phyloP scores from a whole-genome alignment of 2,797 vertebrate species.

The Rhodeus uyekii region DNA sequence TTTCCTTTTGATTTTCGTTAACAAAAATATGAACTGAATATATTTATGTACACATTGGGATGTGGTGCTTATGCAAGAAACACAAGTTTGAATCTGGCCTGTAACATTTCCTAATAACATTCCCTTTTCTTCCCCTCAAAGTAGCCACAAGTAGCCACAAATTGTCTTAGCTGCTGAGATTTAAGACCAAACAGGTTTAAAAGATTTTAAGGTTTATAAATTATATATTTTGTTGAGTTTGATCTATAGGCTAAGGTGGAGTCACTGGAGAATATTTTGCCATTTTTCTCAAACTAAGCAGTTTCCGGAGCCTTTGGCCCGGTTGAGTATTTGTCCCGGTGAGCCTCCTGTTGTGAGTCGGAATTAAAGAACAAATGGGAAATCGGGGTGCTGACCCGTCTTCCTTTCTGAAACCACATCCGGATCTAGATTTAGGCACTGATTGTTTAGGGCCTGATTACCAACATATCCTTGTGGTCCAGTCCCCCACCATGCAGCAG shows the following conservation, averaged over 20 bases:
- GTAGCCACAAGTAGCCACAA: neutral
- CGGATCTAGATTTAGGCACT: conserved; percentile 27
- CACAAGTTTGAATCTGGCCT: neutral
- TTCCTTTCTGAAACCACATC: conserved; percentile 38
- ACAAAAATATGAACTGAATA: neutral
- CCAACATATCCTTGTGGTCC: conserved; percentile 51
- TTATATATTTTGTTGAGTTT: neutral
- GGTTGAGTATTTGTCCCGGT: neutral
- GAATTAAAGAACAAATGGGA: neutral
- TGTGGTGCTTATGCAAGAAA: neutral
- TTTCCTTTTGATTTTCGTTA: neutral
- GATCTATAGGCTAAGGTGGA: neutral
- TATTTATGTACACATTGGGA: neutral
- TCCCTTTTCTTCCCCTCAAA: neutral
- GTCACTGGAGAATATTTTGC: neutral
- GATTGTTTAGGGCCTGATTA: conserved; percentile 41
- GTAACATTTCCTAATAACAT: neutral
- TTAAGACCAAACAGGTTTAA: neutral
- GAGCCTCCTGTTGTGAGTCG: conserved; percentile 7
- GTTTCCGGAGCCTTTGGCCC: conserved; percentile 11
- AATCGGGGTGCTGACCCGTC: conserved; percentile 25
- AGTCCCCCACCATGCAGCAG: conserved; percentile 46
- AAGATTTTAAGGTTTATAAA: neutral
- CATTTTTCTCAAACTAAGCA: neutral
- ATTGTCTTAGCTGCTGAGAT: neutral